Base-by-base conservation (phyloP, 2,888 invertebrate genomes). In the Eupithecia insigniata region DNA sequence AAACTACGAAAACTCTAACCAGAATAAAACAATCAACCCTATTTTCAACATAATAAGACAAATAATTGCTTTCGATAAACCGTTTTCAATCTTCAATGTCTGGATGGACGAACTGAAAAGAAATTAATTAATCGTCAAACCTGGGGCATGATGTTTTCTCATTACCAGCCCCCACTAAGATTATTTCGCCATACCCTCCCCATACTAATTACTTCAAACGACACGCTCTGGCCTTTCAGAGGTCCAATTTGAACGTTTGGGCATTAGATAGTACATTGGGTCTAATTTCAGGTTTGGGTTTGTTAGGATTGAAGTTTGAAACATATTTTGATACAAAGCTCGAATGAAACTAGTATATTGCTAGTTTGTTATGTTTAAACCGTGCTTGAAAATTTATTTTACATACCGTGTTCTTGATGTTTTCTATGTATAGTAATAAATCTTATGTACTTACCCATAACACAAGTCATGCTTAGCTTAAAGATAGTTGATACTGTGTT, bases 201-300 rank as follows among this genome's bases (percentile, higher is more conserved):
- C 85, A 86, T 87, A 90, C 90, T 89, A 91, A 91, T 91, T 90
- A 90, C 87, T 87, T 88, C 89, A 88, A 90, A 89, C 89, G 88
- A 51, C 51, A 55, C 22, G 51, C 55, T 55, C 55, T 55, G 26
- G 82, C 85, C 85, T 86, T 82, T 36, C 22, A 64, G 36, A 64
- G 60, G 28, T 34, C 64, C 22, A 64, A 36, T 34, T 62, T 4
- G n/a, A 34, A 36, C 36, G 36, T 36, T 62, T 14, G 64, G 55
- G 26, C 55, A 55, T 26, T 55, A 55, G 55, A 4, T 22, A 46
- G 30, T 30, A 30, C 5, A 30, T 2, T 30, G 5, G 22, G 51
- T n/a, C 26, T 55, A 55, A 55, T 26, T 26, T 12, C 55, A 26
- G 12, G 55, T 55, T 55, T 55, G 22, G 55, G 26, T 55, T 26